Evolutionary conservation across 2,113 vertebrate species (phyloP).

Genomic region (Muscicapa adusta): DNA sequence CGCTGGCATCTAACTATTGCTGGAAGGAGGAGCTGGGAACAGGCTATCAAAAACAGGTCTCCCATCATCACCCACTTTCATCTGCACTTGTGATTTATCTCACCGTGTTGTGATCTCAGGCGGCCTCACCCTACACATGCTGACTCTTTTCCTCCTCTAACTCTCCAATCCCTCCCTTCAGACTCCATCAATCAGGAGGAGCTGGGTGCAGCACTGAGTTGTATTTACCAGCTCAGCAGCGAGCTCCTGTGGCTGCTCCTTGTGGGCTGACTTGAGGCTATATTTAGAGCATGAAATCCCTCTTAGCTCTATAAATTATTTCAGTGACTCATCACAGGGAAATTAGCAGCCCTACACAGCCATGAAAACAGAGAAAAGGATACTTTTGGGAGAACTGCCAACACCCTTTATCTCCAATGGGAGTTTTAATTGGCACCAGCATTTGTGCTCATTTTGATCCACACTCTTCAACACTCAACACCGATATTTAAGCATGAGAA

Average conservation of each 20-base stretch:
- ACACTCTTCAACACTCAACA: not conserved
- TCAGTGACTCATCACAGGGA: not conserved
- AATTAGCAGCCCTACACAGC: not conserved
- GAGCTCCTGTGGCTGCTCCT: not conserved
- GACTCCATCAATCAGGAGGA: not conserved
- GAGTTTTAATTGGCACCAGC: not conserved
- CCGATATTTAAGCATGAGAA: not conserved
- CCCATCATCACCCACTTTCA: not conserved
- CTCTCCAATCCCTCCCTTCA: not conserved
- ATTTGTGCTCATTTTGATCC: not conserved
- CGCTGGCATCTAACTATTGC: not conserved
- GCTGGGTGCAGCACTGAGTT: not conserved
- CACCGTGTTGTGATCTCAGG: not conserved
- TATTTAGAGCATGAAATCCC: conserved; percentile 27
- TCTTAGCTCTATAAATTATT: conserved; percentile 3
- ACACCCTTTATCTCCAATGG: not conserved
- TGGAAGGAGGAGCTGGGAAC: not conserved
- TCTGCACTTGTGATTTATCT: not conserved
- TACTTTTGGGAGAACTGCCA: not conserved
- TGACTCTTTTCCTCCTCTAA: not conserved
- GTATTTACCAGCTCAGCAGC: not conserved
- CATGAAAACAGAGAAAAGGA: not conserved
- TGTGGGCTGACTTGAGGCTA: not conserved
- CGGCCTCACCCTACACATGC: not conserved
- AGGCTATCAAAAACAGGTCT: not conserved